Conservation (phyloP, 1,140 invertebrate genomes). For the Maniola jurtina region DNA sequence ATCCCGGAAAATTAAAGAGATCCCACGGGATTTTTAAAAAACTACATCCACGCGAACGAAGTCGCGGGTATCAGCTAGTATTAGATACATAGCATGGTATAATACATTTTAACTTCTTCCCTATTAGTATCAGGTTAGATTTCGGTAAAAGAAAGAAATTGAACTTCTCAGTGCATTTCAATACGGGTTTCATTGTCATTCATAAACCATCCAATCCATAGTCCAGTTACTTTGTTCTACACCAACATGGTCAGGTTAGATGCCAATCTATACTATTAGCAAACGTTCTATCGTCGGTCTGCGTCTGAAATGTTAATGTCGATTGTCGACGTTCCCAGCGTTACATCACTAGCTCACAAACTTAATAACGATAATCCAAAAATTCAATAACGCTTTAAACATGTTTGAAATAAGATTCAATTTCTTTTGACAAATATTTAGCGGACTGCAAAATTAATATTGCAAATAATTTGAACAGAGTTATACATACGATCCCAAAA, state of each 20-base stretch:
- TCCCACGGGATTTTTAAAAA: too few relatives aligned
- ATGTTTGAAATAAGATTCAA: neutral
- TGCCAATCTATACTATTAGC: slow-evolving; percentile 29
- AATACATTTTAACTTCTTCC: too few relatives aligned
- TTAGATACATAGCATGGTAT: too few relatives aligned
- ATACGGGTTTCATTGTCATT: slow-evolving; percentile 1
- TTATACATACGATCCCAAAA: neutral
- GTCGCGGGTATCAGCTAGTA: too few relatives aligned
- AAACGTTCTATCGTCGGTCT: slow-evolving; percentile 25
- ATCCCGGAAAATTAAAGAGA: too few relatives aligned
- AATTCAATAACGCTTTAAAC: neutral
- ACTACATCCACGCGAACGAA: too few relatives aligned
- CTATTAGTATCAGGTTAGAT: too few relatives aligned
- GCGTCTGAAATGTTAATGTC: slow-evolving; percentile 27
- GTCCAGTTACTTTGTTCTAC: slow-evolving; percentile 11
- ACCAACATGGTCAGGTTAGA: slow-evolving; percentile 22
- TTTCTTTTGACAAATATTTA: slow-evolving; percentile 1
- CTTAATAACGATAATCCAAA: neutral
- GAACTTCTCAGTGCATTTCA: neutral
- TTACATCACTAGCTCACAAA: slow-evolving; percentile 22
- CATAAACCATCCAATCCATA: slow-evolving; percentile 14
- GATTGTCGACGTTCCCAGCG: slow-evolving; percentile 21
- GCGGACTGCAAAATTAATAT: neutral
- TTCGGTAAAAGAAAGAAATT: too few relatives aligned
- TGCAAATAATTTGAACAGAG: neutral